Base-by-base conservation (phyloP, 2,797 vertebrate genomes). In the Rhincodon typus region DNA sequence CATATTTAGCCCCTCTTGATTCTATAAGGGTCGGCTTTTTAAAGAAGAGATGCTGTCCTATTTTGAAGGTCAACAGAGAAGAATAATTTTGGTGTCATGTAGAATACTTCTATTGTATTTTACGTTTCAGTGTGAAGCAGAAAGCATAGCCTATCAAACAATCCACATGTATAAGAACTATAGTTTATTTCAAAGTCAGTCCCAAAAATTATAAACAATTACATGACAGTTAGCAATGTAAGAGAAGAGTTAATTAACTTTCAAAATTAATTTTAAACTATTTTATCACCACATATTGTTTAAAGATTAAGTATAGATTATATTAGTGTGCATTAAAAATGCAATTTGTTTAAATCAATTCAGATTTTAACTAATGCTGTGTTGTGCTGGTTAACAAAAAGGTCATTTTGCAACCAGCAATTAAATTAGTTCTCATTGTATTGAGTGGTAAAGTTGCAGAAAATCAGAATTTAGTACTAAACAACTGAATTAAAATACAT, bases 401-500 rank as follows among this genome's bases (percentile, higher is more conserved):
- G n/a, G 38, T 93, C 38, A 93, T 93, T 93, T 93, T 93, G 66
- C 62, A 93, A 93, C n/a, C 66, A 69, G 62, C 90, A 69, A 69
- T 42, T 93, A 93, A 93, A 67, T 69, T 69, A 66, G 10, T 42
- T 38, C n/a, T 69, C 19, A 42, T 69, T 69, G n/a, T 25, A 42
- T 66, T 50, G 25, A 10, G n/a, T 42, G 90, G n/a, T 67, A 93
- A 93, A 93, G 66, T 93, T 93, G n/a, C 90, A 93, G 66, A 69
- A 67, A 93, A 42, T 93, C 62, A 12, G 62, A n/a, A 69, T 93
- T 93, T 67, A n/a, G 88, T 91, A 66, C 34, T 62, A 91, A 91
- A 62, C 90, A 69, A 93, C 90, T 93, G 90, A 93, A 93, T 93
- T 91, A 91, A 91, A 91, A 91, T 91, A 21, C 62, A 91, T 91